These are phyloP conservation scores for Iphiclides podalirius DNA, from an alignment of 2,888 invertebrate genomes.

Conservation along the genomic window DNA sequence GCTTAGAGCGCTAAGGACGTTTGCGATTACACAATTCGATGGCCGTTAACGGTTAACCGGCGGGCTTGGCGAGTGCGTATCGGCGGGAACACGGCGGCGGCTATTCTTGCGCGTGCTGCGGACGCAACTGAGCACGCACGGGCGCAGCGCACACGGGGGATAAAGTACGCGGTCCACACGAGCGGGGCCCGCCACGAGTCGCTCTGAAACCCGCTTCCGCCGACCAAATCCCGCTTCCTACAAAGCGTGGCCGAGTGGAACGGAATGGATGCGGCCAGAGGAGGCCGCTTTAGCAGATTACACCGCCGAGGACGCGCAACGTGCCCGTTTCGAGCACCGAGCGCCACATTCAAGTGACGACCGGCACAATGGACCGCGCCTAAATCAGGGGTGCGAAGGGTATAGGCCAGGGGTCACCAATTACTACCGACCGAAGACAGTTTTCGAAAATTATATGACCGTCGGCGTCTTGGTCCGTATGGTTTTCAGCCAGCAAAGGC, in stretches of 20 bases:
- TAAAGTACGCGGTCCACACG: slow-evolving; percentile 52
- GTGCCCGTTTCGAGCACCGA: slow-evolving; percentile 68
- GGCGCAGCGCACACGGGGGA: slow-evolving; percentile 63
- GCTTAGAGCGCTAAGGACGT: too few relatives aligned
- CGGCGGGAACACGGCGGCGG: slow-evolving; percentile 56
- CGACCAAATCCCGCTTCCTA: slow-evolving; percentile 65
- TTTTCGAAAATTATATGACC: too few relatives aligned
- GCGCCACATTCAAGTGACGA: slow-evolving; percentile 57
- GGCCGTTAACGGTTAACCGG: slow-evolving; percentile 48
- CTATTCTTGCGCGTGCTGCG: slow-evolving; percentile 71
- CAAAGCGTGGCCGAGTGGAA: slow-evolving; percentile 61
- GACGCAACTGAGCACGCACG: slow-evolving; percentile 69
- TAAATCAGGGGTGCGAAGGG: slow-evolving; percentile 64
- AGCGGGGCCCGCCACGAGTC: slow-evolving; percentile 49
- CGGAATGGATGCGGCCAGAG: slow-evolving; percentile 49
- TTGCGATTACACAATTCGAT: slow-evolving; percentile 52
- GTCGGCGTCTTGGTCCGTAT: too few relatives aligned
- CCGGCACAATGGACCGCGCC: slow-evolving; percentile 52
- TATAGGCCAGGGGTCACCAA: too few relatives aligned
- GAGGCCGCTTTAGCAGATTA: slow-evolving; percentile 53
- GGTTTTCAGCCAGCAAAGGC: too few relatives aligned
- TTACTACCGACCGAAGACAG: too few relatives aligned
- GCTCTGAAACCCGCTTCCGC: slow-evolving; percentile 59
- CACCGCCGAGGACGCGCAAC: slow-evolving; percentile 65
- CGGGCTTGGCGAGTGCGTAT: slow-evolving; percentile 40